phyloP scores from a whole-genome alignment of 2,888 invertebrate species.

The Trachelus troglodyta region DNA sequence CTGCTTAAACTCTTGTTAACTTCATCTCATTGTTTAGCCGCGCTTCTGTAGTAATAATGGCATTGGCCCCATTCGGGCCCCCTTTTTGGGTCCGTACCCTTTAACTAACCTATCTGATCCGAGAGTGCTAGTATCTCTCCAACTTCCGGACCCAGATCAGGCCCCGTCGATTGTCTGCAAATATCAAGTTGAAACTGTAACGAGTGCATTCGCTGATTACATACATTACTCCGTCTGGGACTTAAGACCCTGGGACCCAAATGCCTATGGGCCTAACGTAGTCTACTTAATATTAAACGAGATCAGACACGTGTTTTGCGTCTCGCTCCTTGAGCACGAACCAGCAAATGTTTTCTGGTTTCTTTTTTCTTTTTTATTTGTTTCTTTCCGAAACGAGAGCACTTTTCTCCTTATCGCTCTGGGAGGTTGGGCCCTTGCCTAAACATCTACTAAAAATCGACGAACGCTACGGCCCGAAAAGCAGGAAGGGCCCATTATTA shows the following conservation, averaged over 20 bases:
- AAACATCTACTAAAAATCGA: background rate
- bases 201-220: background rate
- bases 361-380: background rate
- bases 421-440: background rate
- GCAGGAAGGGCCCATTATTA: background rate
- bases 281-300: slow-evolving; percentile 42
- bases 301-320: slow-evolving; percentile 38
- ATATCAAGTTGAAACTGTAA: slow-evolving; percentile 48
- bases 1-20: slow-evolving; percentile 10
- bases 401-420: background rate
- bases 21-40: slow-evolving; percentile 35
- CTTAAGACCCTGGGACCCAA: background rate
- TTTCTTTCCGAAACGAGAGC: background rate
- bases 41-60: background rate
- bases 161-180: slow-evolving; percentile 57
- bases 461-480: background rate
- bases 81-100: slow-evolving; percentile 22
- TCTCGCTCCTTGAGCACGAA: slow-evolving; percentile 43
- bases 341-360: slow-evolving; percentile 9
- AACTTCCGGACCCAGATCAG: slow-evolving; percentile 55
- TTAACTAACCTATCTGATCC: slow-evolving; percentile 49
- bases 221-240: slow-evolving; percentile 37
- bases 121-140: slow-evolving; percentile 58
- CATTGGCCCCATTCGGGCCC: background rate
- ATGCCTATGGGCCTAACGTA: slow-evolving; percentile 18